Evolutionary conservation across 1,140 invertebrate genomes (phyloP), one percentile per base, ranked within the genome.

Genomic region (Drosophila eugracilis): DNA sequence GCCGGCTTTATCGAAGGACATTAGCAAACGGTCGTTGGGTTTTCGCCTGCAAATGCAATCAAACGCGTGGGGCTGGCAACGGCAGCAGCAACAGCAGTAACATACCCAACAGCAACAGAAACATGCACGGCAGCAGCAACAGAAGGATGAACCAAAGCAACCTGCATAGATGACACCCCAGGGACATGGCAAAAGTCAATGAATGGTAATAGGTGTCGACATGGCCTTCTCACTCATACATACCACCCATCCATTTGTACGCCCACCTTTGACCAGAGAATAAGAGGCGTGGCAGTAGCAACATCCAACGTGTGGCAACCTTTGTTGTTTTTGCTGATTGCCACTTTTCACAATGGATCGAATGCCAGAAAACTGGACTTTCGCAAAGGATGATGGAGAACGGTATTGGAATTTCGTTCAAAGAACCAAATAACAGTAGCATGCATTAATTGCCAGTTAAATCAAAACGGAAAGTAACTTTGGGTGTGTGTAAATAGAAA

Each of bases 81-180:
- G 9, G 3, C 26, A 28, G 5, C 26, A 28, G 5, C 26, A 28
- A 5, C 9, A 30, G 4, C 50, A 50, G 10, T 5, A n/a, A 7
- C 34, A 36, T 3, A 14, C 14, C n/a, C 71, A 74, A n/a, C 30
- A 50, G 3, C 36, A 42, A 36, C 47, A 36, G 41, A 45, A 42
- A 41, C 37, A 19, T 41, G 15, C 37, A 41, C 37, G 37, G 42
- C 22, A 62, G 53, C 17, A 26, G 53, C 48, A 67, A 67, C 32
- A 47, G 24, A 73, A 73, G 58, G 73, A 59, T 50, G 66, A 78
- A 78, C 53, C 78, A 88, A 83, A 81, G 80, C 85, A 76, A 85
- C 77, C 85, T 89, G 80, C 80, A 89, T 84, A 89, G 86, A 89
- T 89, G 86, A 89, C 86, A 89, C 86, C 86, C 86, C 86, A 89